Evolutionary conservation across 2,797 vertebrate genomes (phyloP), one percentile per base, ranked within the genome.

Genomic region (Masticophis lateralis): DNA sequence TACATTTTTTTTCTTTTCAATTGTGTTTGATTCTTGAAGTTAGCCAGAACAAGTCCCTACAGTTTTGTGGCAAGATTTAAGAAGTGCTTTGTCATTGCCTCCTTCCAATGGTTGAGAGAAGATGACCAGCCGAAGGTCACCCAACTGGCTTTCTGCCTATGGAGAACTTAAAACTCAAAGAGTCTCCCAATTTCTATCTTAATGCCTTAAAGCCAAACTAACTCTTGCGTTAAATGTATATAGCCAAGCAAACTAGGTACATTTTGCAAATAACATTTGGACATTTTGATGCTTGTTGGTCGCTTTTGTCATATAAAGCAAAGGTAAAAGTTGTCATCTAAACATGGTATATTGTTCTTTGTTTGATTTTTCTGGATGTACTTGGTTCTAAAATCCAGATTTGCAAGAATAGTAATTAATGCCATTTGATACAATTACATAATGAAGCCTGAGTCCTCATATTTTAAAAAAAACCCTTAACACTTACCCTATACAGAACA

Each of bases 221-320:
- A 69, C 2, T 69, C 63, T 66, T 66, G 28, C n/a, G 13, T n/a
- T n/a, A 69, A 69, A 63, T 63, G 27, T 63, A 91, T 91, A 37
- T 90, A 93, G 92, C 28, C 94, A 95, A 93, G 2, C 59, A 92
- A 95, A 93, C 95, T 95, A 94, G 89, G 47, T 95, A 95, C 92
- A 95, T 94, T 95, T 93, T 86, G 13, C n/a, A 90, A 61, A 90
- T 60, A 92, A 91, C 92, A 43, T 95, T 93, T 94, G 96, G 59
- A 95, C 43, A 92, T 53, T 88, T 87, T 95, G 92, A 92, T 96
- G 95, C 92, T 94, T 93, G 91, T 91, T 95, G 94, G 94, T 94
- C 94, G 90, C 93, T 95, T 94, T 93, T 96, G 92, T 92, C 95
- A 92, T 51, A 93, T 92, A 95, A 90, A 91, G 89, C 28, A 89